A percentile compares a stretch with the other conserved stretches of the same genome.
phyloP scores from a whole-genome alignment of 2,888 invertebrate genomes.

The Gymnocheta viridis region DNA sequence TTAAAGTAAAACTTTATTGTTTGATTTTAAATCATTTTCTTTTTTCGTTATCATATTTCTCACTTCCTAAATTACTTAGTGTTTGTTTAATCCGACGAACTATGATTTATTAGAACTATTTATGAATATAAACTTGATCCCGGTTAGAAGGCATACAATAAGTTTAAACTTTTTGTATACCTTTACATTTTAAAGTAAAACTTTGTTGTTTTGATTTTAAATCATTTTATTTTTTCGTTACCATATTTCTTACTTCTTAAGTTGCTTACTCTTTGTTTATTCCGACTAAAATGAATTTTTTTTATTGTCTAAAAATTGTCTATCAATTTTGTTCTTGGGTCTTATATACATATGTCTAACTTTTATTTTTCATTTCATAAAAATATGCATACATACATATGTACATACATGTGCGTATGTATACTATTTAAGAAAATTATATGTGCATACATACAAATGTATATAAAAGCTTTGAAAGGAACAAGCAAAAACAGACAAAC shows the following conservation, averaged over 20 bases:
- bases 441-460: background rate
- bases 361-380: background rate
- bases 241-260: background rate
- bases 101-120: background rate
- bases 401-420: background rate
- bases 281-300: background rate
- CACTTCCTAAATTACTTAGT: background rate
- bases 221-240: no score
- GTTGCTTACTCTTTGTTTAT: background rate
- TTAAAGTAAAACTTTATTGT: background rate
- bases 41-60: background rate
- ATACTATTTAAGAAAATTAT: background rate
- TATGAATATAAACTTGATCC: background rate
- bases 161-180: background rate
- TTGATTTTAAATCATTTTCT: no score
- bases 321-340: background rate
- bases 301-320: background rate
- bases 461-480: conserved; percentile 17
- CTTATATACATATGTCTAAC: background rate
- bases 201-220: background rate
- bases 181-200: background rate
- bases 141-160: background rate
- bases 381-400: no score
- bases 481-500: conserved; percentile 22
- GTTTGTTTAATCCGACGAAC: background rate